These are phyloP conservation scores for Hyperoodon ampullatus DNA, from an alignment of 2,113 vertebrate genomes.

Conservation along the genomic window DNA sequence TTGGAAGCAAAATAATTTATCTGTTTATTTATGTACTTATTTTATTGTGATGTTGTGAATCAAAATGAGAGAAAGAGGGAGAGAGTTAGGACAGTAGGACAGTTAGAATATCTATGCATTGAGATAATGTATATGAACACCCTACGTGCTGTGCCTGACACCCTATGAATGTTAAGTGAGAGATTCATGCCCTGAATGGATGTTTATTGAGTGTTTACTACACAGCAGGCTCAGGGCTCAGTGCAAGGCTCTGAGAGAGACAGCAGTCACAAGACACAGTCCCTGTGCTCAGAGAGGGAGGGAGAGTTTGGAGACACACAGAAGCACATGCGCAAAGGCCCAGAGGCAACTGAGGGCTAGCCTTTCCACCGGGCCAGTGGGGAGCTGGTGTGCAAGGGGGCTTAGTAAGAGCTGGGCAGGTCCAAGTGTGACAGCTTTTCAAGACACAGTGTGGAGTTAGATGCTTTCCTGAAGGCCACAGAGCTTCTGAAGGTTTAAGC, in stretches of 20 bases:
- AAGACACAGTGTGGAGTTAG: too few species aligned
- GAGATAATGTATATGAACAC: rapidly evolving
- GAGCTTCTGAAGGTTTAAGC: background rate
- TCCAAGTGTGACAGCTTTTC: background rate
- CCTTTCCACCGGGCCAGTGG: rapidly evolving
- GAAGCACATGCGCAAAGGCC: rapidly evolving
- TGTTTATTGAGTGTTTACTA: too few species aligned
- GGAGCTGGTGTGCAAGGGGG: background rate
- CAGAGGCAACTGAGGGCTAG: too few species aligned
- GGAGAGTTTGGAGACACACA: background rate
- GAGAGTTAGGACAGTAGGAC: too few species aligned
- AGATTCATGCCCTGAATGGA: too few species aligned
- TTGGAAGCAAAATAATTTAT: background rate
- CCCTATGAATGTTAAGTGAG: background rate
- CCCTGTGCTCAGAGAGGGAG: background rate
- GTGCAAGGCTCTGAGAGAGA: background rate
- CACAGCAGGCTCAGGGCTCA: background rate
- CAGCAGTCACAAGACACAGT: background rate
- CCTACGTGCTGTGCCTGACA: too few species aligned
- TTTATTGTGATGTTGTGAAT: background rate
- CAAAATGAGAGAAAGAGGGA: background rate
- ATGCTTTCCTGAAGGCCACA: background rate
- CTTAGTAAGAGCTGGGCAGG: background rate
- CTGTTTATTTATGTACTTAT: background rate
- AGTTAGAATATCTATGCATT: background rate